Percentiles rank a stretch among this genome's conserved stretches.
phyloP scores from a whole-genome alignment of 2,113 vertebrate genomes.

The Myodes glareolus region DNA sequence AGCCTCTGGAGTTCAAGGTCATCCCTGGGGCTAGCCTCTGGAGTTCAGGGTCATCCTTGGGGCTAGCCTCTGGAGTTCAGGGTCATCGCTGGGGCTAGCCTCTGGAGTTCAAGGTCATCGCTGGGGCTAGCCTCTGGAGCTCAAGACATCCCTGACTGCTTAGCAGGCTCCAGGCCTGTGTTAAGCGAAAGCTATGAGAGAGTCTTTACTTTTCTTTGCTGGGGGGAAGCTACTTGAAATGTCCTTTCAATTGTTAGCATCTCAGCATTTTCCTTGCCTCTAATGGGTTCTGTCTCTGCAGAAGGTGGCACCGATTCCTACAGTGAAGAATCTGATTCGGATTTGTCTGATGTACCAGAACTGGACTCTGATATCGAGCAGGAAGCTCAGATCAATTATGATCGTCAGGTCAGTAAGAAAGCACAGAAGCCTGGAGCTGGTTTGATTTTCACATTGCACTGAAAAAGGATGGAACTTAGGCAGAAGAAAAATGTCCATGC shows the following conservation, averaged over 20 bases:
- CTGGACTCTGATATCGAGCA: constrained; percentile 99
- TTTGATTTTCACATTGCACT: neutral
- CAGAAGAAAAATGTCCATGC: neutral
- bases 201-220: neutral
- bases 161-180: neutral
- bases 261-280: constrained; percentile 32
- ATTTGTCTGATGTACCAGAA: constrained; percentile 96
- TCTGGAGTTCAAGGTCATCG: neutral
- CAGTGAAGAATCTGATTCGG: constrained; percentile 97
- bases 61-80: neutral
- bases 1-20: too few relatives aligned
- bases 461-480: neutral
- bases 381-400: constrained; percentile 97
- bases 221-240: neutral
- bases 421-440: neutral
- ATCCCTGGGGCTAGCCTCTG: neutral
- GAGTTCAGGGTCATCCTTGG: neutral
- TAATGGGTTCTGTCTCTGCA: constrained; percentile 74
- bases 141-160: neutral
- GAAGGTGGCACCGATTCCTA: constrained; percentile 95
- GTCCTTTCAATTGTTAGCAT: neutral
- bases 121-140: neutral
- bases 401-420: constrained; percentile 92
- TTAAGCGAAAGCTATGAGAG: neutral
- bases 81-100: neutral